Evolutionary conservation across 1,140 invertebrate species (phyloP).

Genomic region (Chelonus insularis): DNA sequence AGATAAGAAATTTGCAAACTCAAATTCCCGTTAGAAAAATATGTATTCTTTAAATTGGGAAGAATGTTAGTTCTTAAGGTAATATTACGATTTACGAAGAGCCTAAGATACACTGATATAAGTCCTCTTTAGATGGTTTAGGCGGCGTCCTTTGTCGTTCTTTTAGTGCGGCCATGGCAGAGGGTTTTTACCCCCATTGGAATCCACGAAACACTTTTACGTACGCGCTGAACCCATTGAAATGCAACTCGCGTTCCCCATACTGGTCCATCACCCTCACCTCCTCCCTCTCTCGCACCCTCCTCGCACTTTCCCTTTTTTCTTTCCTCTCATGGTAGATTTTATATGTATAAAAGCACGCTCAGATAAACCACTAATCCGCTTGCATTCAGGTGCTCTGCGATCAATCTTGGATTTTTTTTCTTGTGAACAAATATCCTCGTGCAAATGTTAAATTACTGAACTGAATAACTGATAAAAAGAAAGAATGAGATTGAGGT

Average conservation of each 20-base stretch:
- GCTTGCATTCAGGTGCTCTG: conserved; percentile 15
- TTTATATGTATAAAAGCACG: conserved; percentile 32
- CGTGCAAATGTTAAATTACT: not conserved
- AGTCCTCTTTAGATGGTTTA: conserved; percentile 14
- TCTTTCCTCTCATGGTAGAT: not conserved
- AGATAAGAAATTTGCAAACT: no score
- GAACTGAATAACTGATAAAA: not conserved
- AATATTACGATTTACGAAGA: not conserved
- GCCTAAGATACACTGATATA: not conserved
- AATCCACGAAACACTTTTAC: conserved; percentile 51
- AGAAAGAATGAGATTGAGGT: not conserved
- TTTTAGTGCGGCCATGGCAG: conserved; percentile 36
- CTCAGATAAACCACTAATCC: conserved; percentile 48
- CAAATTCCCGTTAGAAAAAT: not conserved
- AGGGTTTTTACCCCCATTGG: conserved; percentile 47
- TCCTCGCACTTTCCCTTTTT: conserved; percentile 16
- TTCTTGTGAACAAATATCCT: conserved; percentile 23
- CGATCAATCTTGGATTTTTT: conserved; percentile 43
- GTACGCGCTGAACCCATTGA: conserved; percentile 43
- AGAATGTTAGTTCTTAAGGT: not conserved
- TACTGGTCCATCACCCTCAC: conserved; percentile 37
- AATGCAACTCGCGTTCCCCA: conserved; percentile 47
- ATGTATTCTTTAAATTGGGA: not conserved
- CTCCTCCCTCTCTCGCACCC: conserved; percentile 17
- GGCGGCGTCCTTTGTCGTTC: conserved; percentile 42